Base-by-base conservation (phyloP, 1,140 invertebrate genomes). In the Zaprionus taronus region DNA sequence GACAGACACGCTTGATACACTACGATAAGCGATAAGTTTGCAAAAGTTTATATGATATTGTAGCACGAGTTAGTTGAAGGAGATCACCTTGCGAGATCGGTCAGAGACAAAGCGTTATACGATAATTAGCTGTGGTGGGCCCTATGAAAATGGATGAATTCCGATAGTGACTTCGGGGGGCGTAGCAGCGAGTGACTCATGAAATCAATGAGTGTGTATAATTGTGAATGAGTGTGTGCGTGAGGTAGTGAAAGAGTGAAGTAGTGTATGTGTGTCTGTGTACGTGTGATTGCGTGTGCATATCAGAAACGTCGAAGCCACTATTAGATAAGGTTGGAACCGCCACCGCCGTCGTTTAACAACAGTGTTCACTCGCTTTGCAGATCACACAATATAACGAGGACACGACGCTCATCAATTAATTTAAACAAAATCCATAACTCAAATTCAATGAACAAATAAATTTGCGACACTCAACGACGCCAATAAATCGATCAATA, bases 361-460 rank as follows among this genome's bases (percentile, higher is more conserved):
- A 47, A 66, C 55, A 57, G 53, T 51, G 20, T 44, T 56, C 68
- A 71, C 47, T 63, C 58, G 66, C 28, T 49, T 68, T 87, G 7
- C 80, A 86, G 83, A 87, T 80, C 69, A 63, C 77, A 64, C 14
- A 26, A 14, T 22, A 56, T 5, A 34, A n/a, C 28, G 20, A 7
- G 58, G 56, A 55, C 70, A 17, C 41, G 41, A 47, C 41, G 41
- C 41, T 17, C 68, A 79, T 84, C 84, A 89, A 89, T 89, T 81
- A 89, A 90, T 89, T 90, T 77, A 79, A 89, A 90, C 65, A 90
- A 81, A 71, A 69, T 22, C 44, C 53, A 76, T 84, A 90, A 90
- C 81, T 90, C 85, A 89, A 89, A 90, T 64, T 90, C 85, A 90
- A 90, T 89, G 84, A 89, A 89, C 77, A 90, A 90, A 90, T 90